Evolutionary conservation across 2,113 vertebrate genomes (phyloP).

Genomic region (Ameiurus melas): DNA sequence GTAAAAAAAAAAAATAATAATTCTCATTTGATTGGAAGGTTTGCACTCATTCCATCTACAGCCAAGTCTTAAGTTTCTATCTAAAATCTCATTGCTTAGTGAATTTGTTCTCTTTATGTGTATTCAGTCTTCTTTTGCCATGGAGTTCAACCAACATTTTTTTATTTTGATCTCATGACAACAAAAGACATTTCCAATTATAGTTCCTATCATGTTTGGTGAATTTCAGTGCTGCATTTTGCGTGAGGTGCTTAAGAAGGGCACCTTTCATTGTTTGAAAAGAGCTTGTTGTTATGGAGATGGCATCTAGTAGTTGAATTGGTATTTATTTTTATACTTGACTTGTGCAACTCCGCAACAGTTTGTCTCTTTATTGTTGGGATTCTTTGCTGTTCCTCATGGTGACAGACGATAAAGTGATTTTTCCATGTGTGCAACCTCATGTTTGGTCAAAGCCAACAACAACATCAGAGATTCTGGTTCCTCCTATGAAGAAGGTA

Average conservation of each 20-base stretch:
- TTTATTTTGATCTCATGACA: neutral
- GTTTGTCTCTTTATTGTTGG: neutral
- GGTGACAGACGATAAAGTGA: neutral
- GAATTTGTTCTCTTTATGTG: neutral
- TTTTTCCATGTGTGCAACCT: neutral
- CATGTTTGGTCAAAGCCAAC: neutral
- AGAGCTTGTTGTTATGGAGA: constrained; percentile 20
- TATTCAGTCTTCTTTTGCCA: neutral
- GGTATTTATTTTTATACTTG: constrained; percentile 12
- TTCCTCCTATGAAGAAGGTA: neutral
- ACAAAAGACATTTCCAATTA: neutral
- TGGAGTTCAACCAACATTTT: neutral
- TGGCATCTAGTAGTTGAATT: neutral
- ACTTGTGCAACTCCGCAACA: neutral
- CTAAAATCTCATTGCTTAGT: neutral
- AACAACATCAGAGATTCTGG: neutral
- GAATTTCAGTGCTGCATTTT: neutral
- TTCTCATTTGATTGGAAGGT: neutral
- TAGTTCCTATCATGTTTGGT: neutral
- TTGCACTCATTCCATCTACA: neutral
- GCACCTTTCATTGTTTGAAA: neutral
- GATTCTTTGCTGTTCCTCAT: neutral
- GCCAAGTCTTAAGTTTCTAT: neutral
- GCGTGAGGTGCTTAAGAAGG: neutral
- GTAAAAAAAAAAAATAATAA: neutral